Percentiles rank a stretch among this genome's conserved stretches.
These are phyloP conservation scores for Drosophila elegans DNA, from an alignment of 1,140 invertebrate genomes.

Conservation along the genomic window DNA sequence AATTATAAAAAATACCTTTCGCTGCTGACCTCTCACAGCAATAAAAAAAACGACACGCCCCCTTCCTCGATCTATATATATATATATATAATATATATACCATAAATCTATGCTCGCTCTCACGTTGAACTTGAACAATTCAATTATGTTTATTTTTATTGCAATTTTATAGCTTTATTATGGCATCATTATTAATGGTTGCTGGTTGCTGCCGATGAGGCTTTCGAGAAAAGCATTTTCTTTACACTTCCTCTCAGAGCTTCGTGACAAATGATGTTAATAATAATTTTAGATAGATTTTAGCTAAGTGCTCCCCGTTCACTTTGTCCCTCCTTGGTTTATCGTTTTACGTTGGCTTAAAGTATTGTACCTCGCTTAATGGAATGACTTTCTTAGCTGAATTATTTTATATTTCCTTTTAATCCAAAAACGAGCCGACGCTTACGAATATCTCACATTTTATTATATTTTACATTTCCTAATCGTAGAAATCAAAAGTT, in stretches of 20 bases:
- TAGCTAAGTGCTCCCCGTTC: conserved; percentile 38
- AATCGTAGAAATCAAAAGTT: conserved; percentile 33
- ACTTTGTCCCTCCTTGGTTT: conserved; percentile 27
- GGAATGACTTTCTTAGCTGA: conserved; percentile 76
- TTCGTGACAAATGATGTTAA: conserved; percentile 31
- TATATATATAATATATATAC: conserved; percentile 10
- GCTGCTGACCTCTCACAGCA: conserved; percentile 32
- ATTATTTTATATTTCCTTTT: conserved; percentile 53
- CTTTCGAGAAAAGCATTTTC: conserved; percentile 27
- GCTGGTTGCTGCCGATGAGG: conserved; percentile 43
- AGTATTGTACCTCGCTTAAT: conserved; percentile 71
- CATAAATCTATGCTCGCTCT: conserved; percentile 49
- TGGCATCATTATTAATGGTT: conserved; percentile 48
- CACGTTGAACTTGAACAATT: conserved; percentile 49
- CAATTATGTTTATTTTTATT: conserved; percentile 54
- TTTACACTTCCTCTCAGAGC: conserved; percentile 22
- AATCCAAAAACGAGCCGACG: conserved; percentile 43
- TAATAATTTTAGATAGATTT: conserved; percentile 23
- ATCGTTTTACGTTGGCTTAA: conserved; percentile 56
- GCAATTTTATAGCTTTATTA: conserved; percentile 53
- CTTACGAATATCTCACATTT: conserved; percentile 18
- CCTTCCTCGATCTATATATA: conserved; percentile 16
- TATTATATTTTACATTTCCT: conserved; percentile 16
- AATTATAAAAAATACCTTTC: conserved; percentile 1
- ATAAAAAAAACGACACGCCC: conserved; percentile 31